These are phyloP conservation scores for Sakesphorus luctuosus DNA, from an alignment of 2,113 vertebrate species.

Conservation along the genomic window DNA sequence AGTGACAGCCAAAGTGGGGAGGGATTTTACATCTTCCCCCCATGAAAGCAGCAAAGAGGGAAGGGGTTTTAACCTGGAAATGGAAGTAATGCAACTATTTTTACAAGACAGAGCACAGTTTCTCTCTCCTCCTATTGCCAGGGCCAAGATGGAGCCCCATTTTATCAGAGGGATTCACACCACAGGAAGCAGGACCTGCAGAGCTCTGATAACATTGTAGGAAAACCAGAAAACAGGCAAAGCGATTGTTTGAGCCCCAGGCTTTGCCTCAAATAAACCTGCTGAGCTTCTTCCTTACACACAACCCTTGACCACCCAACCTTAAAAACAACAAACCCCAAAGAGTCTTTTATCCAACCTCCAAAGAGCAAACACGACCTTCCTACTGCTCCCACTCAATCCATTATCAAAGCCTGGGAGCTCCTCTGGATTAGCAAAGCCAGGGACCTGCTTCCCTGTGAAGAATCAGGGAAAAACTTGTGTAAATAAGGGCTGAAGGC, in stretches of 20 bases:
- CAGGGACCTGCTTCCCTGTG: neutral
- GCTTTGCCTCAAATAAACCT: slow-evolving; percentile 28
- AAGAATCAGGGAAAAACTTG: accelerated
- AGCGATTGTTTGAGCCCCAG: slow-evolving; percentile 23
- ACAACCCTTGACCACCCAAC: neutral
- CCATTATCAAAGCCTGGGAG: neutral
- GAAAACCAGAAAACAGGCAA: neutral
- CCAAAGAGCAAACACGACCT: neutral
- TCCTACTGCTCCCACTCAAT: neutral
- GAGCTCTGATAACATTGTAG: slow-evolving; percentile 25
- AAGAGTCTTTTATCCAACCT: neutral
- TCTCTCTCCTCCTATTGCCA: neutral
- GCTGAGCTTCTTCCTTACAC: slow-evolving; percentile 37
- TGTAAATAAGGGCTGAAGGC: neutral
- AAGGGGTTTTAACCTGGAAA: neutral
- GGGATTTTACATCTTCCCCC: neutral
- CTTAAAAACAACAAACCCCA: neutral
- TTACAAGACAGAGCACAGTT: neutral
- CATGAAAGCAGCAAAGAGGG: neutral
- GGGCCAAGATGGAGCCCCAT: neutral
- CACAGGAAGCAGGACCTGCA: slow-evolving; percentile 23
- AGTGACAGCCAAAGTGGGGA: neutral
- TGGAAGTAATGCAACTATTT: neutral
- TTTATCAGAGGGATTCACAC: neutral
- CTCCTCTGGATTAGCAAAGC: neutral